Evolutionary conservation across 2,797 vertebrate species (phyloP), one percentile per base, ranked within the genome.

Genomic region (Gephyroberyx darwinii): DNA sequence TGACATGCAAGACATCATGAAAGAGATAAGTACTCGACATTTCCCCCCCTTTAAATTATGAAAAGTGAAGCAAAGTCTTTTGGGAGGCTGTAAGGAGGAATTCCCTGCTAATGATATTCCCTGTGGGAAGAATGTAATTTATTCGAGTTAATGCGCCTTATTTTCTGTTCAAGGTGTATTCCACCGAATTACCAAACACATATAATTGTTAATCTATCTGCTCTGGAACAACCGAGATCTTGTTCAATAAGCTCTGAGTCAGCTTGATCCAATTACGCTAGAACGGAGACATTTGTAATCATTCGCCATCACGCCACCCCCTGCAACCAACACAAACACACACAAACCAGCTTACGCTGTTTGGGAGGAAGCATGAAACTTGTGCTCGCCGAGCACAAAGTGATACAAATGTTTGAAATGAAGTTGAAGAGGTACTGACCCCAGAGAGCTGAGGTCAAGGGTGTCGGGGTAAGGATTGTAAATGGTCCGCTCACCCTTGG

Each of bases 181-280:
- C 70, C 69, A 80, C 33, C 75, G 90, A 91, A 91, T 91, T 89
- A 90, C 69, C 82, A 87, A 92, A 90, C 84, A 93, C 87, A 90
- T 93, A 90, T 87, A 93, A 92, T 92, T 92, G 92, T 92, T 93
- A 91, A 91, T 93, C 90, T 90, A 90, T 92, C 88, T 89, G 87
- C 87, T 89, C 74, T 78, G 86, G 92, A 91, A 94, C 91, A 92
- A 91, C 84, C 81, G 50, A 87, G 84, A 93, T 92, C 91, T 91
- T 92, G 92, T 92, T 92, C 86, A 88, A 88, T 88, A 91, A 89
- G 86, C 91, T 88, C 74, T 89, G 90, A 93, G 89, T 93, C 92
- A 92, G 86, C 85, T 83, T 94, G 89, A 93, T 93, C 92, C 92
- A 92, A 92, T 94, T 94, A 93, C 56, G 73, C 78, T 85, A 90